A percentile compares a stretch with the other conserved stretches of the same genome.
Evolutionary conservation across 2,888 invertebrate genomes (phyloP).

Genomic region (Diaprepes abbreviatus): DNA sequence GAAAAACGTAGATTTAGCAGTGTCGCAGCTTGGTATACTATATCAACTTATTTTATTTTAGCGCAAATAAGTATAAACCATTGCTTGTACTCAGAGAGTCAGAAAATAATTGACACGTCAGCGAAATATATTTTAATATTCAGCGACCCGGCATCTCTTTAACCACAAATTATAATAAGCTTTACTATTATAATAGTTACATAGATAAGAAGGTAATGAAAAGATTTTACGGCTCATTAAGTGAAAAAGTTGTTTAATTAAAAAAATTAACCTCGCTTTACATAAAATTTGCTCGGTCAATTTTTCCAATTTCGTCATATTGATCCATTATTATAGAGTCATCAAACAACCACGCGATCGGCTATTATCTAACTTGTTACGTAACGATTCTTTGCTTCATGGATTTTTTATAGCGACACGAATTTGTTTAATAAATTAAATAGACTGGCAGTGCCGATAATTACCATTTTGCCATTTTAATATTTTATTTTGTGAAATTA

Average conservation of each 20-base stretch:
- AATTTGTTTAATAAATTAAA: background rate
- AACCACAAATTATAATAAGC: background rate
- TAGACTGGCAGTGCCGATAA: background rate
- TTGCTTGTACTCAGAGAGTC: too few species aligned
- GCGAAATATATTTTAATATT: too few species aligned
- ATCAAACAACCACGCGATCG: background rate
- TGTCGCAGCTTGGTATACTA: too few species aligned
- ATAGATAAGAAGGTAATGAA: background rate
- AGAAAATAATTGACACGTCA: too few species aligned
- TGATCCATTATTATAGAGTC: background rate
- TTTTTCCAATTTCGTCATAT: background rate
- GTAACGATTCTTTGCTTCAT: conserved; percentile 3
- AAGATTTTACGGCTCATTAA: background rate
- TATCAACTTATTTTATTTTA: too few species aligned
- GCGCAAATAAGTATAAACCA: too few species aligned
- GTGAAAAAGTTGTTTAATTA: background rate
- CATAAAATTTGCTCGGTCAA: conserved; percentile 6
- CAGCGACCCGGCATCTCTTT: too few species aligned
- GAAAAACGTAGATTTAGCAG: too few species aligned
- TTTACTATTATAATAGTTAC: background rate
- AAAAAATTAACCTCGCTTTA: background rate
- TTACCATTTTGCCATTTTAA: conserved; percentile 2
- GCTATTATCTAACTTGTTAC: conserved; percentile 5
- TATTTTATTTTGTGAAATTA: conserved; percentile 12
- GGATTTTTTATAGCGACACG: conserved; percentile 17